phyloP scores from a whole-genome alignment of 2,797 vertebrate genomes.

The Leptodactylus fallax region DNA sequence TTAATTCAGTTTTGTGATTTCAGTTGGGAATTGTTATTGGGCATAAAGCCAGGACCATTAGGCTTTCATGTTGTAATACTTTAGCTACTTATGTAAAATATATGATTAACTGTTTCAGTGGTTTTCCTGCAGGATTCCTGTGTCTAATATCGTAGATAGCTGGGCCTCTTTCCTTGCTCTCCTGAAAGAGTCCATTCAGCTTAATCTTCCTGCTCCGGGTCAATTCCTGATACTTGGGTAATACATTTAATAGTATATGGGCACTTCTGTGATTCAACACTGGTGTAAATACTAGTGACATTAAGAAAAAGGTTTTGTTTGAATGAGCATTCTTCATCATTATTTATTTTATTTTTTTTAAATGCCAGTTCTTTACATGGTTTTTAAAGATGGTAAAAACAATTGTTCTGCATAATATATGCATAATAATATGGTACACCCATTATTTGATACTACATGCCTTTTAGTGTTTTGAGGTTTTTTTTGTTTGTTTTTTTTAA shows the following conservation, averaged over 20 bases:
- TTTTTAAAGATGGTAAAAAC: too few species aligned
- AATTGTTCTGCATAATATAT: too few species aligned
- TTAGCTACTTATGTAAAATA: not conserved
- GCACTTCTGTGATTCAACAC: not conserved
- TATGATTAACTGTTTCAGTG: not conserved
- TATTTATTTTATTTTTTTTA: too few species aligned
- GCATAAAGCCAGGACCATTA: too few species aligned
- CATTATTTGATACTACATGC: too few species aligned
- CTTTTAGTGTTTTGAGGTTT: too few species aligned
- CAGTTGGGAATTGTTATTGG: too few species aligned
- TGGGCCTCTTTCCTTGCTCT: constrained; percentile 92
- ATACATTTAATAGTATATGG: constrained; percentile 34
- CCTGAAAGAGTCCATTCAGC: constrained; percentile 93
- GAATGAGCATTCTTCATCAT: too few species aligned
- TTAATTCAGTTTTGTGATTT: too few species aligned
- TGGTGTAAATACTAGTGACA: not conserved
- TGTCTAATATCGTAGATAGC: constrained; percentile 94
- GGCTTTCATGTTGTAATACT: too few species aligned
- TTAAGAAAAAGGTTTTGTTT: not conserved
- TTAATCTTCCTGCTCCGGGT: constrained; percentile 92
- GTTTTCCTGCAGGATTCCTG: constrained; percentile 84
- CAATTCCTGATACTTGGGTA: constrained; percentile 97
- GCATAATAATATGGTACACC: too few species aligned
- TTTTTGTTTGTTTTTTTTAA: too few species aligned
- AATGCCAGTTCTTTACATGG: not conserved